These are phyloP conservation scores for Dicranocentrus wangi DNA, from an alignment of 2,888 invertebrate genomes.

Conservation along the genomic window DNA sequence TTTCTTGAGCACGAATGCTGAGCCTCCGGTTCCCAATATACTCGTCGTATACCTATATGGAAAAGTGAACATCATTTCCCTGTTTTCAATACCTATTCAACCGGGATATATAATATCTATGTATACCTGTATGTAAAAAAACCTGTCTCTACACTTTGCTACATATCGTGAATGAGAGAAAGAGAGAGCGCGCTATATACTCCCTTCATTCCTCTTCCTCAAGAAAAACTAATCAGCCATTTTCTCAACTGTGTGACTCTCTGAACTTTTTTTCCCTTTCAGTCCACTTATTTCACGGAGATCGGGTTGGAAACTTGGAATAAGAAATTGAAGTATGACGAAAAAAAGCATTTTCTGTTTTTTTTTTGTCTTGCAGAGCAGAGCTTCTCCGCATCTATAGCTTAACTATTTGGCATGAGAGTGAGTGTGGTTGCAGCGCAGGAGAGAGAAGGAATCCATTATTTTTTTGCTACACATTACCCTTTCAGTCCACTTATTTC, in stretches of 20 bases:
- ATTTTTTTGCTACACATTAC: constrained; percentile 49
- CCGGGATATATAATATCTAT: not conserved
- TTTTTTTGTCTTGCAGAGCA: too few relatives aligned
- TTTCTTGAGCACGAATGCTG: constrained; percentile 37
- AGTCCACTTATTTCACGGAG: constrained; percentile 23
- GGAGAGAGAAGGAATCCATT: too few relatives aligned
- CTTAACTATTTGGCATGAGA: constrained; percentile 47
- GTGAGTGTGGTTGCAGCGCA: constrained; percentile 23
- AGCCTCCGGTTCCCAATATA: too few relatives aligned
- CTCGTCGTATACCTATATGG: not conserved
- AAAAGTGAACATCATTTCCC: too few relatives aligned
- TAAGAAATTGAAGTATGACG: not conserved
- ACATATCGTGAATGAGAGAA: not conserved
- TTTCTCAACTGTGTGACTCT: constrained; percentile 52
- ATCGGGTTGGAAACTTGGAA: not conserved
- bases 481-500: constrained; percentile 30
- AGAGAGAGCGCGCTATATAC: too few relatives aligned
- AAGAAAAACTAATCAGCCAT: constrained; percentile 56
- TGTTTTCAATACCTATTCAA: too few relatives aligned
- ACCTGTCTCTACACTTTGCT: not conserved
- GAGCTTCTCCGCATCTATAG: too few relatives aligned
- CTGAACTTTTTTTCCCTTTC: constrained; percentile 47
- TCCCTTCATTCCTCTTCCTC: constrained; percentile 1
- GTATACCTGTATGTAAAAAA: constrained; percentile 1
- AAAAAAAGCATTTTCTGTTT: not conserved